These are phyloP conservation scores for Polyergus mexicanus DNA, from an alignment of 1,140 invertebrate species.

Conservation along the genomic window DNA sequence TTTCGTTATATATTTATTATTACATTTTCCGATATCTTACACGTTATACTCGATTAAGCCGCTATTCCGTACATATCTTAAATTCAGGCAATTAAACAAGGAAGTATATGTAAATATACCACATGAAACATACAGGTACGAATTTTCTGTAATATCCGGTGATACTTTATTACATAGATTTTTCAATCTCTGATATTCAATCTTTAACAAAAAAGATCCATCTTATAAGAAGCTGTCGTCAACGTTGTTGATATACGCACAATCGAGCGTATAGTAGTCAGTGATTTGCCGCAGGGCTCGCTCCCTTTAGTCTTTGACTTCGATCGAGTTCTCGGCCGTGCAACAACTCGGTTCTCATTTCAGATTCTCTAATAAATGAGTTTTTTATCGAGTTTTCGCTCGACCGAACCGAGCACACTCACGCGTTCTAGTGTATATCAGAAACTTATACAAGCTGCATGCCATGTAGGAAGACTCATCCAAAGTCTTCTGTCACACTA, in stretches of 20 bases:
- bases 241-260: conserved; percentile 32
- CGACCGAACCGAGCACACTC: background rate
- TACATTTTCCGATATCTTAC: too few relatives aligned
- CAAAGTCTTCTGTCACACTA: conserved; percentile 22
- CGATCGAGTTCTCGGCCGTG: background rate
- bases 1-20: background rate
- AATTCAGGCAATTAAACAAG: background rate
- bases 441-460: conserved; percentile 27
- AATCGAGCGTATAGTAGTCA: background rate
- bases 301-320: conserved; percentile 5
- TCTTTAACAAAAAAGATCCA: conserved; percentile 22
- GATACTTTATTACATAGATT: background rate
- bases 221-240: background rate
- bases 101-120: background rate
- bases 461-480: background rate
- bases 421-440: conserved; percentile 3
- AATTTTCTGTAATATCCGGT: background rate
- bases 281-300: conserved; percentile 20
- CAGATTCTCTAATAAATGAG: conserved; percentile 57
- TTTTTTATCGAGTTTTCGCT: conserved; percentile 56
- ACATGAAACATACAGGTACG: background rate
- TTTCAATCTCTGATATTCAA: background rate
- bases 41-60: background rate
- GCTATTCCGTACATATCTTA: background rate
- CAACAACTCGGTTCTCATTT: conserved; percentile 35